Base-by-base conservation (phyloP, 1,140 invertebrate species). In the Cherax destructor region DNA sequence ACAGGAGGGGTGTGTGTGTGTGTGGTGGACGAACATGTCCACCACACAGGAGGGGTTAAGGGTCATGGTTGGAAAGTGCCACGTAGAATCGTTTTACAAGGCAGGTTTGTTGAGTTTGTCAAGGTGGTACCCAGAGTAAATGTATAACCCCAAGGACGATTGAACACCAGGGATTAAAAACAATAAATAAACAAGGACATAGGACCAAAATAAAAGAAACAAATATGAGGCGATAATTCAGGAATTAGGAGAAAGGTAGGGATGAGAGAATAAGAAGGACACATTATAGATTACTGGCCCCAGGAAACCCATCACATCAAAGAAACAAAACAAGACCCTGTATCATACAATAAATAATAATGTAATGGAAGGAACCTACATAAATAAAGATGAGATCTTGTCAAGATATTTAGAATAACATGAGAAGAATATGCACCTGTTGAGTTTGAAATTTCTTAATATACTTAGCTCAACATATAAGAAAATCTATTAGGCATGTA, bases 151-250 rank as follows among this genome's bases (percentile, higher is more conserved):
- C 52, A 56, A 56, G 52, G 52, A 56, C 52, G 9, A 56, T 56
- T 56, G 13, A 56, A 56, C 52, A 56, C 52, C 9, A 10, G 52
- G 6, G 9, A 56, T 18, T 2, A 72, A 69, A 47, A 30, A 24
- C 30, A 41, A 50, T 16, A 74, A 21, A 77, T 0, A 86, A 76
- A 86, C 10, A 2, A 69, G 41, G 72, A 65, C 13, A 65, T 13
- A 21, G 61, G 61, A 18, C 56, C 13, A 65, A 65, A 65, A 65
- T 76, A 85, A 85, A 65, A 16, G 74, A 24, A 74, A 74, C 21
- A 18, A 69, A 52, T 80, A 21, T 9, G 50, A 52, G 56, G 52
- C 41, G 49, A 83, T 49, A 24, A 74, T 30, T 56, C 4, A 30
- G 79, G 79, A 59, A 59, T 3, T 52, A 59, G 79, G 79, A 30